These are phyloP conservation scores for Papilio polyxenes DNA, from an alignment of 1,140 invertebrate genomes.

Conservation along the genomic window DNA sequence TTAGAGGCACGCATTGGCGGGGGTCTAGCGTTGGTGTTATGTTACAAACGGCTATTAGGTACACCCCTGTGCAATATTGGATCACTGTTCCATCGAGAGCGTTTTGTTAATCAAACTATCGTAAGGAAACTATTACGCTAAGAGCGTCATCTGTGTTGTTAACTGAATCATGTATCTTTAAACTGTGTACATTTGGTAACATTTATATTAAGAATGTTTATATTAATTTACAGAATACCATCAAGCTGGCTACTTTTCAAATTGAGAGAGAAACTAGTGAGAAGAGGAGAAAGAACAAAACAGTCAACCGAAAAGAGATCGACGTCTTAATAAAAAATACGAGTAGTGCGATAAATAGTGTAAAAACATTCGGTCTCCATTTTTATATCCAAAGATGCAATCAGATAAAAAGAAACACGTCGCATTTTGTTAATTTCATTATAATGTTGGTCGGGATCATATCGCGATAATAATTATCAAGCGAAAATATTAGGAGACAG, in stretches of 20 bases:
- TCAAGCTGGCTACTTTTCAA: background rate
- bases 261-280: no score
- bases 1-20: conserved; percentile 67
- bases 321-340: background rate
- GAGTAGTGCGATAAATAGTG: background rate
- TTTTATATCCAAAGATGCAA: conserved; percentile 12
- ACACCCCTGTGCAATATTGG: conserved; percentile 60
- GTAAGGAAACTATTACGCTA: conserved; percentile 36
- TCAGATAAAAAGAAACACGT: conserved; percentile 18
- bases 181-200: background rate
- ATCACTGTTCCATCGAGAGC: conserved; percentile 52
- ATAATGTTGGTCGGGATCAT: conserved; percentile 5
- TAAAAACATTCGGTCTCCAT: background rate
- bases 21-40: conserved; percentile 55
- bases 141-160: background rate
- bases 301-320: no score
- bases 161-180: background rate
- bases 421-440: conserved; percentile 28
- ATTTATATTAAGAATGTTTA: background rate
- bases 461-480: conserved; percentile 53
- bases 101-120: conserved; percentile 64
- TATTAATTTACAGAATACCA: background rate
- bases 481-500: conserved; percentile 56
- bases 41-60: conserved; percentile 66
- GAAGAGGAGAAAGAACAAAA: no score